These are phyloP conservation scores for Symphodus melops DNA, from an alignment of 2,113 vertebrate genomes.

Conservation along the genomic window DNA sequence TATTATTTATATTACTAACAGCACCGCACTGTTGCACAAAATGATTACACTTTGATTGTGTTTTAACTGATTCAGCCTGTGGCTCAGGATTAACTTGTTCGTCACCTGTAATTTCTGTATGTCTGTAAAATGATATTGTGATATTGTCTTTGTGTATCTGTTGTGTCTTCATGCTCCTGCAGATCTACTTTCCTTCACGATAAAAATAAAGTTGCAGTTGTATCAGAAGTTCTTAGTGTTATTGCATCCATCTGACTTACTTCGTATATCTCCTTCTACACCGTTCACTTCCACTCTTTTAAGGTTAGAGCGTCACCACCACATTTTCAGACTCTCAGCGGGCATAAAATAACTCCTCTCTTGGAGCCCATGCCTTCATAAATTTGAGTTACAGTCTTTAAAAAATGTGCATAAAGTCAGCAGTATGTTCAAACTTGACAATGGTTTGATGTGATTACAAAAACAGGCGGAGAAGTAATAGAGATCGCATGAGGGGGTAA, in stretches of 20 bases:
- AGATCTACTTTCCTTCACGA: too few species aligned
- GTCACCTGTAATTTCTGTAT: too few species aligned
- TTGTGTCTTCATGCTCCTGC: too few species aligned
- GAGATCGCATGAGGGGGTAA: constrained; percentile 21
- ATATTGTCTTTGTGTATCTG: too few species aligned
- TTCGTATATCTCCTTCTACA: constrained; percentile 21
- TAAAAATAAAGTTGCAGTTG: too few species aligned
- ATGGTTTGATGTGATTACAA: constrained; percentile 54
- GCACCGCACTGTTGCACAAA: too few species aligned
- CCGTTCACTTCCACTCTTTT: constrained; percentile 1
- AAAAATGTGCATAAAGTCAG: constrained; percentile 39
- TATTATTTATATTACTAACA: too few species aligned
- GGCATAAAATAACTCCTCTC: constrained; percentile 25
- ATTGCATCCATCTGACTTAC: constrained; percentile 21
- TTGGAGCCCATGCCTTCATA: not conserved
- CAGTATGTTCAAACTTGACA: constrained; percentile 12
- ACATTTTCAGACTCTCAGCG: constrained; percentile 16
- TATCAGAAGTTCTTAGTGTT: not conserved
- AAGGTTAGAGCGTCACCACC: constrained; percentile 9
- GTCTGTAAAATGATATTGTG: too few species aligned
- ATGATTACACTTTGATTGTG: too few species aligned
- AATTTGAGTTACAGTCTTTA: constrained; percentile 33
- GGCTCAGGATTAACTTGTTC: too few species aligned
- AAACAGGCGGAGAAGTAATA: constrained; percentile 37
- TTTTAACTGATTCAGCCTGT: too few species aligned